Evolutionary conservation across 2,797 vertebrate species (phyloP), one percentile per base, ranked within the genome.

Genomic region (Lacerta bilineata): DNA sequence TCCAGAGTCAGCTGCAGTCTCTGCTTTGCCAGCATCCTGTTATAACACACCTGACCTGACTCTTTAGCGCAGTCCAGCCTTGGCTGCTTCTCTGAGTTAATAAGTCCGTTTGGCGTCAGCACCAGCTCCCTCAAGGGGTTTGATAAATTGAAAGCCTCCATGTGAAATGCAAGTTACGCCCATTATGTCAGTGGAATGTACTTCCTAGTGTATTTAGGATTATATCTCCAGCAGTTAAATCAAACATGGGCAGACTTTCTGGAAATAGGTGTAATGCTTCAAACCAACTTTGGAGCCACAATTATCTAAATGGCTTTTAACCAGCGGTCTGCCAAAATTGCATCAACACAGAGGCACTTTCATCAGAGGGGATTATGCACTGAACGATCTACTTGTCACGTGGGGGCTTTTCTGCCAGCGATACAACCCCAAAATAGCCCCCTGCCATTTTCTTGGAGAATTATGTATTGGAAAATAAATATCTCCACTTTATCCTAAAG

Each of bases 281-380:
- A 68, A 77, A 36, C 10, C 25, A 43, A 77, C 36, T 46, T 29
- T 17, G 20, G 39, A 64, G 43, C 46, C 36, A 36, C 72, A 61
- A 59, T 33, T 33, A 79, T 55, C 64, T 29, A 27, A 27, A 79
- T 69, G 85, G 46, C 46, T 87, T 80, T 39, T 80, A 79, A 80
- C 76, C 27, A 66, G 27, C 23, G 15, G 74, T 39, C 36, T 85
- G 27, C 59, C 25, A 64, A 41, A 41, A n/a, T 20, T 77, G 50
- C 27, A 74, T 36, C 83, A 27, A 55, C 46, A 27, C n/a, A 27
- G 4, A 74, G 27, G 68, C n/a, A 4, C 3, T 84, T 84, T 84
- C 83, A 36, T 13, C 20, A 84, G 83, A 39, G 33, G 27, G n/a
- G n/a, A 85, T 77, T 64, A 85, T 66, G 59, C 41, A 3, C 25